Base-by-base conservation (phyloP, 2,797 vertebrate species). In the Graptemys geographica region DNA sequence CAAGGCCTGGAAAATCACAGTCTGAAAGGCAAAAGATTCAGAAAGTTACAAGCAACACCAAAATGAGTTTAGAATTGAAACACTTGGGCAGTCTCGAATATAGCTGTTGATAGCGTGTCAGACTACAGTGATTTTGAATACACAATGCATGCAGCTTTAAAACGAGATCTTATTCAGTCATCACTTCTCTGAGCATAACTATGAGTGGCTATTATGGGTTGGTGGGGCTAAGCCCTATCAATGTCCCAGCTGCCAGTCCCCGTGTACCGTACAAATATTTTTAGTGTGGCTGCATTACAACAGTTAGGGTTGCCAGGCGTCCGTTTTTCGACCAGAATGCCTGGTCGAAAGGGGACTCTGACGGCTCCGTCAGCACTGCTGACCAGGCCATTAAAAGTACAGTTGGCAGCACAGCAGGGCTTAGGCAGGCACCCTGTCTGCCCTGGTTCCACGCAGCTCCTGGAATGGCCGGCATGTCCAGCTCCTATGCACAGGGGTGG, bases 1-100 rank as follows among this genome's bases (percentile, higher is more conserved):
- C 72, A n/a, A 65, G 33, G 13, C 31, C 31, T n/a, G 62, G 13
- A 10, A 65, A 65, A 25, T 21, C 81, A 8, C 0, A 0, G 8
- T 16, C 25, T 83, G 80, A 83, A 87, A 85, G 55, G 52, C 44
- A 55, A 62, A 87, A 82, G 56, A 8, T 49, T 76, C 7, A 11
- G 37, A 47, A 79, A 49, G 13, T 28, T 65, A 9, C 49, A 41
- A 80, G 27, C 10, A 25, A 23, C 74, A 31, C 5, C 55, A 11
- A 57, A 89, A 16, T n/a, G 87, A 72, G 27, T 74, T 92, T 31
- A 11, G 9, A 49, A 25, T 1, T 57, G 16, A 52, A 86, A 15
- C n/a, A 47, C 23, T 44, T 76, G 41, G 37, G 12, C 19, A 76
- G 72, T 76, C 21, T 74, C 4, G 13, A 76, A 27, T 44, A 44